Conservation (phyloP, 2,888 invertebrate genomes). For the Heliconius erato region DNA sequence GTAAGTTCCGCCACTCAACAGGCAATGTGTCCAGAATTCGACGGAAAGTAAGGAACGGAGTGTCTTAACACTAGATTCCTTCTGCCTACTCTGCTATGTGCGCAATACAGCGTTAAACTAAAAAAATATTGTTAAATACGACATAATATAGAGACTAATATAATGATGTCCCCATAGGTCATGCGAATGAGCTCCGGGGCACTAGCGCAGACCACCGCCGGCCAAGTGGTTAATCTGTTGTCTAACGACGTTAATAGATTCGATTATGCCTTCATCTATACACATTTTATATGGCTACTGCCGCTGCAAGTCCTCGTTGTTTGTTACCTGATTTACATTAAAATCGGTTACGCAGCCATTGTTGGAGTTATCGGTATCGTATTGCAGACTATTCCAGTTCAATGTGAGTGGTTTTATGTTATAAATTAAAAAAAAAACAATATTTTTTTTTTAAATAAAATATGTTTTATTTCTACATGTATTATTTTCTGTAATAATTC, state of each 20-base stretch:
- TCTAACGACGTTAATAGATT: slow-evolving; percentile 98
- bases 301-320: slow-evolving; percentile 89
- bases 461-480: neutral
- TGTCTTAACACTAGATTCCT: too few species aligned
- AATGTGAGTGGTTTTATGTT: slow-evolving; percentile 85
- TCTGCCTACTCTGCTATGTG: too few species aligned
- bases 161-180: slow-evolving; percentile 65
- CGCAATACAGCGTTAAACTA: too few species aligned
- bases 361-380: slow-evolving; percentile 92
- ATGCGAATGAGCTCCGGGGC: slow-evolving; percentile 92
- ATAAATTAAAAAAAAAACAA: neutral
- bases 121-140: neutral
- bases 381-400: slow-evolving; percentile 92
- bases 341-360: slow-evolving; percentile 90
- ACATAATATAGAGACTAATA: neutral
- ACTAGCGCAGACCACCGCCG: slow-evolving; percentile 93
- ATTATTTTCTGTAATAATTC: too few species aligned
- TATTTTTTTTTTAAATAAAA: too few species aligned
- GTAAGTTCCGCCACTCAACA: too few species aligned
- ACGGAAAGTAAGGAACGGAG: too few species aligned
- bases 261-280: slow-evolving; percentile 92
- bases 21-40: too few species aligned
- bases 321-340: slow-evolving; percentile 91
- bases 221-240: slow-evolving; percentile 96
- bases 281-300: slow-evolving; percentile 95